phyloP scores from a whole-genome alignment of 2,113 vertebrate species.

The Tachysurus fulvidraco region DNA sequence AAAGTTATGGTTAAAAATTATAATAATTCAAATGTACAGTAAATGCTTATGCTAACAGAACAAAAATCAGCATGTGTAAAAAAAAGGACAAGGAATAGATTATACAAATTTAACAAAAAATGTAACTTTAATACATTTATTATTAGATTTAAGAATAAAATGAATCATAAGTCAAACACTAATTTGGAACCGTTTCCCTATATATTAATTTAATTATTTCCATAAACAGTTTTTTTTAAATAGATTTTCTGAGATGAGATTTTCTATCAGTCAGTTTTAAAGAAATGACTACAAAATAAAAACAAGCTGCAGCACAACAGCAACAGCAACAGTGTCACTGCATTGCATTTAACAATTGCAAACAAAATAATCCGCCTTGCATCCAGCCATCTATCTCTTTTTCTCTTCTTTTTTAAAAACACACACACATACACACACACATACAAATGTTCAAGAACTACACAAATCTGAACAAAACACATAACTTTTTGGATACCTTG shows the following conservation, averaged over 20 bases:
- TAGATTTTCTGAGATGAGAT: no score
- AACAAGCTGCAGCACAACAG: no score
- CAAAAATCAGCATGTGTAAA: conserved; percentile 51
- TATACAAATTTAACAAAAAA: conserved; percentile 79
- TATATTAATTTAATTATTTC: no score
- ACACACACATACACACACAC: no score
- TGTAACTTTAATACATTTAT: no score
- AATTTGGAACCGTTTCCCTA: no score
- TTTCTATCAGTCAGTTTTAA: no score
- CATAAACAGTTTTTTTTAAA: no score
- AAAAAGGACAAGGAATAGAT: conserved; percentile 67
- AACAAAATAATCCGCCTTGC: not conserved
- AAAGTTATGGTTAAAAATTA: not conserved
- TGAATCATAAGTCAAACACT: no score
- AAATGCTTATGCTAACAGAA: not conserved
- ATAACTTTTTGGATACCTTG: conserved; percentile 63
- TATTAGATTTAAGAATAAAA: no score
- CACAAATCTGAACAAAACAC: conserved; percentile 31
- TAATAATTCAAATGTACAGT: not conserved
- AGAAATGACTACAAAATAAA: no score
- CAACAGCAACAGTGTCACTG: not conserved
- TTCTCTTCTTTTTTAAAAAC: not conserved
- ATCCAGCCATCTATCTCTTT: not conserved
- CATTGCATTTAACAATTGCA: not conserved
- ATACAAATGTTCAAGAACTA: not conserved